Evolutionary conservation across 2,888 invertebrate species (phyloP).

Genomic region (Callyntrura guangdongensis): DNA sequence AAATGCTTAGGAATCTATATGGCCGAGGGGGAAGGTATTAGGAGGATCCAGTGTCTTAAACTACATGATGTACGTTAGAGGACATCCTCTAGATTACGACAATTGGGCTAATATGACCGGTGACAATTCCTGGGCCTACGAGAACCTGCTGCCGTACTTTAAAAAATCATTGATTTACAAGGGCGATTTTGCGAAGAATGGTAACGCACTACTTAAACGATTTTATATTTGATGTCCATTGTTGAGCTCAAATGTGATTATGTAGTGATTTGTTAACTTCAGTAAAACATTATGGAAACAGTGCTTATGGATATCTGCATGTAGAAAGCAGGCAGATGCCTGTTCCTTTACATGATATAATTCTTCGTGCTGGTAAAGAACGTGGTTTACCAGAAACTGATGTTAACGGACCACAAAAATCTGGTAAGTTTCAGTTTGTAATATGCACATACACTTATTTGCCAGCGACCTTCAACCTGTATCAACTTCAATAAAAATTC

Average conservation of each 20-base stretch:
- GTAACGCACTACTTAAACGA: neutral
- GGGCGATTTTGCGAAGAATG: constrained; percentile 11
- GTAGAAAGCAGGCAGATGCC: constrained; percentile 73
- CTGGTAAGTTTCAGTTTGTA: neutral
- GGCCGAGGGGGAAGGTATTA: constrained; percentile 40
- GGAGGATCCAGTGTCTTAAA: constrained; percentile 65
- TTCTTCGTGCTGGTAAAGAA: constrained; percentile 77
- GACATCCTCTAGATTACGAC: constrained; percentile 41
- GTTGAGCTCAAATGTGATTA: neutral
- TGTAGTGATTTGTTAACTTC: constrained; percentile 65
- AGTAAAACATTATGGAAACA: constrained; percentile 42
- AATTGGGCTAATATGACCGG: constrained; percentile 33
- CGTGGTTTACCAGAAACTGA: constrained; percentile 79
- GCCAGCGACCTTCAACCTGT: no score
- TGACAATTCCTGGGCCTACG: constrained; percentile 23
- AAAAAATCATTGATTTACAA: constrained; percentile 45
- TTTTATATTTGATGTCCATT: no score
- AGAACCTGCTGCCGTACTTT: constrained; percentile 44
- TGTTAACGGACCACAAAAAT: constrained; percentile 78
- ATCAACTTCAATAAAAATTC: no score
- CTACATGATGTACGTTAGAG: constrained; percentile 64
- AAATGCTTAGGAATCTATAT: constrained; percentile 25
- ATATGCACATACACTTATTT: no score
- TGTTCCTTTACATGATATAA: constrained; percentile 69
- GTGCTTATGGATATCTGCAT: constrained; percentile 57